These are phyloP conservation scores for Trachemys scripta DNA, from an alignment of 2,113 vertebrate genomes.

Conservation along the genomic window DNA sequence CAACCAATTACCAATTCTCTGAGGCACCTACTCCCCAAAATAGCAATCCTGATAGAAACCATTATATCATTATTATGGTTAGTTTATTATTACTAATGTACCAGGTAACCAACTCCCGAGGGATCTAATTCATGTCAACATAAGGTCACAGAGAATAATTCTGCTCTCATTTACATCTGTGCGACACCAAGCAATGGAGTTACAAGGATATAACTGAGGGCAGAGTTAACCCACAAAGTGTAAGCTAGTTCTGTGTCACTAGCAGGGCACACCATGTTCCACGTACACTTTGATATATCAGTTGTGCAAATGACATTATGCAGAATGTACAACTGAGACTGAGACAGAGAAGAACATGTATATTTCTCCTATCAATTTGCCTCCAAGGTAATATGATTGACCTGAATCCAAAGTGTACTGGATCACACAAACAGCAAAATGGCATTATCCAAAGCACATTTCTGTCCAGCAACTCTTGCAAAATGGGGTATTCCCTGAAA, in stretches of 20 bases:
- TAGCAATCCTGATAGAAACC: neutral
- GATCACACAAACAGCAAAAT: slow-evolving; percentile 9
- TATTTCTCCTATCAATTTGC: slow-evolving; percentile 1
- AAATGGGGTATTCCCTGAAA: slow-evolving; percentile 30
- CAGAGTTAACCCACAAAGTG: slow-evolving; percentile 20
- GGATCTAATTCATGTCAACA: slow-evolving; percentile 22
- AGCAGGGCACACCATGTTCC: neutral
- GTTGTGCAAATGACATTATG: neutral
- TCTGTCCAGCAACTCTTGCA: slow-evolving; percentile 22
- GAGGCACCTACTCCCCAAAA: neutral
- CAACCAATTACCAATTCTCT: neutral
- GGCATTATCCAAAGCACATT: slow-evolving; percentile 13
- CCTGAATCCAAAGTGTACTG: slow-evolving; percentile 38
- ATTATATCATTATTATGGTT: neutral
- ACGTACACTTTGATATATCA: slow-evolving; percentile 10
- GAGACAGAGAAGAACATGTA: neutral
- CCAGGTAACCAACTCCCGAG: slow-evolving; percentile 17
- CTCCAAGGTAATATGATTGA: slow-evolving; percentile 32
- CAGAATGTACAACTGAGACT: neutral
- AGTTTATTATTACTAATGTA: neutral
- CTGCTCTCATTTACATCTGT: slow-evolving; percentile 37
- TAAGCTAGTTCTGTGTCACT: neutral
- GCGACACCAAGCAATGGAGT: neutral
- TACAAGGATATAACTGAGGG: slow-evolving; percentile 27
- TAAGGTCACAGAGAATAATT: slow-evolving; percentile 34